phyloP scores from a whole-genome alignment of 2,888 invertebrate species.

The Clivina fossor region DNA sequence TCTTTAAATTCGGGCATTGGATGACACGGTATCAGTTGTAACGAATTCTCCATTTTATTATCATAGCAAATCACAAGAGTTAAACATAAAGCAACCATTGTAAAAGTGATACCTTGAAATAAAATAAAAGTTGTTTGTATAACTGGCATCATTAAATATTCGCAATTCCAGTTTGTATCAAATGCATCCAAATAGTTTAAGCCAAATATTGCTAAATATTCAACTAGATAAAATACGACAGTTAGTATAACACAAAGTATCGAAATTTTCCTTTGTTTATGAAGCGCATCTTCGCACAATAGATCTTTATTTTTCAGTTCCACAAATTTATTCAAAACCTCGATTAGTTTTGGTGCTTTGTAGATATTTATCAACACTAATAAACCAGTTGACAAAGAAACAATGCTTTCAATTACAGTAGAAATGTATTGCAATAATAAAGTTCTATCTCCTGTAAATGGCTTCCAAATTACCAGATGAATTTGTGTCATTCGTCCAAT shows the following conservation, averaged over 20 bases:
- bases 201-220: constrained; percentile 42
- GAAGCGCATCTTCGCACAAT: constrained; percentile 46
- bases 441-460: constrained; percentile 12
- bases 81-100: constrained; percentile 11
- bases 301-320: constrained; percentile 45
- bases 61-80: constrained; percentile 49
- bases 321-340: constrained; percentile 44
- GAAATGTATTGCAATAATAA: constrained; percentile 11
- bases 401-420: constrained; percentile 3
- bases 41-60: constrained; percentile 46
- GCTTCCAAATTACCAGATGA: constrained; percentile 1
- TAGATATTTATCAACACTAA: constrained; percentile 44
- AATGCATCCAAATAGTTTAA: constrained; percentile 45
- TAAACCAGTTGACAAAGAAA: constrained; percentile 41
- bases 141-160: constrained; percentile 44
- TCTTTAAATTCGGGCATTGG: constrained; percentile 42
- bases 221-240: constrained; percentile 33
- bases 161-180: constrained; percentile 43
- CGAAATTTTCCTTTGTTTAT: constrained; percentile 28
- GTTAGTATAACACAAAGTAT: neutral
- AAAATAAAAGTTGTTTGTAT: constrained; percentile 45
- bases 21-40: constrained; percentile 48
- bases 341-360: constrained; percentile 44
- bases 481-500: constrained; percentile 39
- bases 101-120: constrained; percentile 40